Conservation (phyloP, 2,797 vertebrate species). For the Sciurus carolinensis region DNA sequence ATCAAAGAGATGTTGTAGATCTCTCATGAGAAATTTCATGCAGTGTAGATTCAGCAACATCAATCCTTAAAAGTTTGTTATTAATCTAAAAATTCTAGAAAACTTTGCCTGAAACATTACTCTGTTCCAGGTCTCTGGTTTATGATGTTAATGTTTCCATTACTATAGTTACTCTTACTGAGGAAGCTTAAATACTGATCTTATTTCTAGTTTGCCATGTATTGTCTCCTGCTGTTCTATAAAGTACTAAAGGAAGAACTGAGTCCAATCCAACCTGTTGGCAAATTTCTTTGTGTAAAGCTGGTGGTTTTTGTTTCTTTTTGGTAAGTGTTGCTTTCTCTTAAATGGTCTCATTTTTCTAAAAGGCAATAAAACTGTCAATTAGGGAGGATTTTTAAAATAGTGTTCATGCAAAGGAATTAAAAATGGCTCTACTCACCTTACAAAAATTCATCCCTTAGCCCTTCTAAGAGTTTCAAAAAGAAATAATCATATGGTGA, state of each 20-base stretch:
- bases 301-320: constrained; percentile 99
- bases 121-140: not conserved
- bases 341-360: constrained; percentile 62
- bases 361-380: constrained; percentile 49
- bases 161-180: not conserved
- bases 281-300: constrained; percentile 99
- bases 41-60: not conserved
- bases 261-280: constrained; percentile 96
- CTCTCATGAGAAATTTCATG: not conserved
- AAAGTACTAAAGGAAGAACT: constrained; percentile 96
- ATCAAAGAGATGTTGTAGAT: not conserved
- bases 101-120: not conserved
- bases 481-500: constrained; percentile 45
- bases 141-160: not conserved
- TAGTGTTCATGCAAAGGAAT: not conserved
- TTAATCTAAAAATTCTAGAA: constrained; percentile 52
- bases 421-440: not conserved
- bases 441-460: constrained; percentile 17
- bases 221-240: constrained; percentile 98
- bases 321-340: constrained; percentile 92
- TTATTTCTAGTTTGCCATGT: constrained; percentile 96
- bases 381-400: not conserved
- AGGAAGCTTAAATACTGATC: constrained; percentile 12
- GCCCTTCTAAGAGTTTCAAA: not conserved
- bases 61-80: not conserved